Conservation (phyloP, 1,140 invertebrate species). For the Maconellicoccus hirsutus region DNA sequence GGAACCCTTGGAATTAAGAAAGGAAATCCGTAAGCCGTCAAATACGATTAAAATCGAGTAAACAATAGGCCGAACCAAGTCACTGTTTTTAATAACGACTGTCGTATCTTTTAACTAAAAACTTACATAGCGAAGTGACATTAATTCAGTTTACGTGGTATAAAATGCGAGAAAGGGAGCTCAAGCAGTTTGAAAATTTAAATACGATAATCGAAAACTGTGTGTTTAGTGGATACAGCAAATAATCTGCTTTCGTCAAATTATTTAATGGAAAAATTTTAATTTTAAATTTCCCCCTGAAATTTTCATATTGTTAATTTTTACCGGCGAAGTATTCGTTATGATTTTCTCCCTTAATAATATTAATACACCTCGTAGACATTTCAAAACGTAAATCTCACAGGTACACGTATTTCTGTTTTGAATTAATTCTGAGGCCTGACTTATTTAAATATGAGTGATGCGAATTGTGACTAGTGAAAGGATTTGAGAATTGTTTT, state of each 20-base stretch:
- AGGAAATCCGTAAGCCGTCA: conserved; percentile 1
- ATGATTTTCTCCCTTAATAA: no score
- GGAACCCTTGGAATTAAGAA: background rate
- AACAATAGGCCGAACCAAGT: background rate
- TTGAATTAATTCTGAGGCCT: no score
- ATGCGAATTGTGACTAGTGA: no score
- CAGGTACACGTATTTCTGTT: no score
- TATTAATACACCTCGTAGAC: no score
- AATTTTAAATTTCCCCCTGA: no score
- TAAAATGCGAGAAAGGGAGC: background rate
- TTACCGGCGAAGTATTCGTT: no score
- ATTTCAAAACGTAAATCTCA: no score
- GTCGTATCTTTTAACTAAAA: background rate
- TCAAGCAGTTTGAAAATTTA: background rate
- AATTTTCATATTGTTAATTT: no score
- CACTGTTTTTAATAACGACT: conserved; percentile 1
- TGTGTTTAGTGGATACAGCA: background rate
- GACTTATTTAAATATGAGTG: no score
- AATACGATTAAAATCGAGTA: conserved; percentile 1
- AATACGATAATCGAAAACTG: background rate
- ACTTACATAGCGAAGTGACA: background rate
- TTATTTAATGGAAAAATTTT: background rate
- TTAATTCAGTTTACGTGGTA: background rate
- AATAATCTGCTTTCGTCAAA: background rate
- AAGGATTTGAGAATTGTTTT: no score